Evolutionary conservation across 2,888 invertebrate genomes (phyloP).

Genomic region (Apantesis nais): DNA sequence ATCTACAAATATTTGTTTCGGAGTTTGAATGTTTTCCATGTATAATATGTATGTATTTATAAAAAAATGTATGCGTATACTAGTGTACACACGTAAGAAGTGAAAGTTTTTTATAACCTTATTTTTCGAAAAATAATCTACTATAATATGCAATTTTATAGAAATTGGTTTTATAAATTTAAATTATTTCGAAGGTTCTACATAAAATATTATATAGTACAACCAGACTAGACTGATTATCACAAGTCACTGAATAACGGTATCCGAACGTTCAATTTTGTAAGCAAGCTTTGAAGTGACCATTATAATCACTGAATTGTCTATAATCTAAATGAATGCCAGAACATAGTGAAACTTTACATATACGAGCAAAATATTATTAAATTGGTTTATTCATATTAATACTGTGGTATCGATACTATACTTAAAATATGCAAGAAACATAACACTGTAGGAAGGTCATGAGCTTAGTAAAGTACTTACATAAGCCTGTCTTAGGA

Average conservation of each 20-base stretch:
- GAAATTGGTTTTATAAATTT: too few species aligned
- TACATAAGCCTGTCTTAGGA: too few species aligned
- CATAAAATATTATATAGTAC: not conserved
- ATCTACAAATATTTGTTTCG: too few species aligned
- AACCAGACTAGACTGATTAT: not conserved
- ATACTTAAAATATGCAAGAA: not conserved
- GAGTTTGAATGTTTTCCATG: too few species aligned
- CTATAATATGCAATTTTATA: too few species aligned
- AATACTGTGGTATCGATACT: not conserved
- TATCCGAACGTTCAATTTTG: not conserved
- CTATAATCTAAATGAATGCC: not conserved
- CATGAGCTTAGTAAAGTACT: too few species aligned
- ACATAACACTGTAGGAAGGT: not conserved
- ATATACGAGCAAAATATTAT: not conserved
- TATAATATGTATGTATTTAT: too few species aligned
- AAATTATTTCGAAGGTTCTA: not conserved
- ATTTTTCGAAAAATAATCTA: too few species aligned
- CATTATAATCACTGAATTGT: not conserved
- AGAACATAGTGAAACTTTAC: not conserved
- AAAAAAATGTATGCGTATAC: too few species aligned
- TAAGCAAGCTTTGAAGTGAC: not conserved
- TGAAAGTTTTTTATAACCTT: too few species aligned
- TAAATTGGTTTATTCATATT: not conserved
- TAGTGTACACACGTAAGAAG: too few species aligned
- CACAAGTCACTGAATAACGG: not conserved